A percentile compares a stretch with the other conserved stretches of the same genome.
These are phyloP conservation scores for Prietella phreatophila DNA, from an alignment of 2,113 vertebrate species.

Conservation along the genomic window DNA sequence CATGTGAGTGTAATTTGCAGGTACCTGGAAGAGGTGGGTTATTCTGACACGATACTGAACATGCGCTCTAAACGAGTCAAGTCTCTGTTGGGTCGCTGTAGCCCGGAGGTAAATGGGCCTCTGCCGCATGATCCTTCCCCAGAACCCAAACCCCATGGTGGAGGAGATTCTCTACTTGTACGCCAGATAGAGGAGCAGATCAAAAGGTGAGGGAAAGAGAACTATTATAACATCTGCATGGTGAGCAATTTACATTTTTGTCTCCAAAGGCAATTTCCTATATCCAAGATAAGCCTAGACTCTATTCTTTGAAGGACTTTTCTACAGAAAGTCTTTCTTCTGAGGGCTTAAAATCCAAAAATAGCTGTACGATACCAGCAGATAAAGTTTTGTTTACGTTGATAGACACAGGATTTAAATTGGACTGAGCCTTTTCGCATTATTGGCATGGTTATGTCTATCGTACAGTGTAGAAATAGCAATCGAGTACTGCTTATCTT, in stretches of 20 bases:
- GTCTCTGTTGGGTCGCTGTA: slow-evolving; percentile 81
- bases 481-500: neutral
- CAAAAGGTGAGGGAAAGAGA: slow-evolving; percentile 74
- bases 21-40: slow-evolving; percentile 90
- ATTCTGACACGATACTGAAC: slow-evolving; percentile 88
- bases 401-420: neutral
- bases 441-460: neutral
- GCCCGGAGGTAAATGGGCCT: slow-evolving; percentile 79
- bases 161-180: slow-evolving; percentile 79
- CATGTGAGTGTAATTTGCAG: slow-evolving; percentile 58
- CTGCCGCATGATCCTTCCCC: slow-evolving; percentile 61
- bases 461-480: neutral
- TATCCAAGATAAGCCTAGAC: neutral
- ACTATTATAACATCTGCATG: neutral
- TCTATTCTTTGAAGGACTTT: neutral
- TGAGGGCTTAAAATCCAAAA: neutral
- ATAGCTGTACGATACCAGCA: neutral
- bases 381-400: neutral
- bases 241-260: neutral
- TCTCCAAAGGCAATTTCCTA: neutral
- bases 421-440: neutral
- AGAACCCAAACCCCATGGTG: slow-evolving; percentile 63
- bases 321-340: neutral
- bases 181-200: slow-evolving; percentile 90
- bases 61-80: slow-evolving; percentile 87